A percentile compares a stretch with the other conserved stretches of the same genome.
phyloP scores from a whole-genome alignment of 2,888 invertebrate species.

The Andrena haemorrhoa region DNA sequence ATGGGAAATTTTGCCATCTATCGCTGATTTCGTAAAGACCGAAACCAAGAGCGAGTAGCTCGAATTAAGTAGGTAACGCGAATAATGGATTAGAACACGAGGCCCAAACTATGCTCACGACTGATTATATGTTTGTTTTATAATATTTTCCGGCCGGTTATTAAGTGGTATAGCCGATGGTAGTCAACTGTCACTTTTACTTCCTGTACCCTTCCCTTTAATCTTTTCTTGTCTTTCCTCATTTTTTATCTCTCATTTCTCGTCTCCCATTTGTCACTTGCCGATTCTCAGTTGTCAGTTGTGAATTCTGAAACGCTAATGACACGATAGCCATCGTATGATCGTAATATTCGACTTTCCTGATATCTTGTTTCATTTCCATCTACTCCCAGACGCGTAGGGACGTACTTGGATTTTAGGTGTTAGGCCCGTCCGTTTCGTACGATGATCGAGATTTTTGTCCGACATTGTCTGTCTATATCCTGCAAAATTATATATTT shows the following conservation, averaged over 20 bases:
- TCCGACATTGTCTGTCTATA: conserved; percentile 35
- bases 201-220: too few species aligned
- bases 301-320: background rate
- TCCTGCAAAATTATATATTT: conserved; percentile 45
- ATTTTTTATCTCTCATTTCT: too few species aligned
- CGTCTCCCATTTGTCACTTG: too few species aligned
- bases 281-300: too few species aligned
- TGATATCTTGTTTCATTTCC: background rate
- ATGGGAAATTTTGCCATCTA: conserved; percentile 13
- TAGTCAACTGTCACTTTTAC: too few species aligned
- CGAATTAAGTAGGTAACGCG: background rate
- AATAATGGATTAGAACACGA: conserved; percentile 3
- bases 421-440: conserved; percentile 47
- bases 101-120: background rate
- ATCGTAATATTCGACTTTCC: background rate
- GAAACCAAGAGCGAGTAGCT: conserved; percentile 10
- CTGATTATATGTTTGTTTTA: background rate
- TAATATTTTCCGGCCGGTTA: too few species aligned
- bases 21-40: background rate
- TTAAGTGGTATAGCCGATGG: too few species aligned
- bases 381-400: conserved; percentile 13
- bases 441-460: conserved; percentile 41
- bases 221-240: too few species aligned
- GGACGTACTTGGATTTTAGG: conserved; percentile 49
- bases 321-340: background rate